Conservation (phyloP, 2,113 vertebrate genomes). For the Stegastes partitus region DNA sequence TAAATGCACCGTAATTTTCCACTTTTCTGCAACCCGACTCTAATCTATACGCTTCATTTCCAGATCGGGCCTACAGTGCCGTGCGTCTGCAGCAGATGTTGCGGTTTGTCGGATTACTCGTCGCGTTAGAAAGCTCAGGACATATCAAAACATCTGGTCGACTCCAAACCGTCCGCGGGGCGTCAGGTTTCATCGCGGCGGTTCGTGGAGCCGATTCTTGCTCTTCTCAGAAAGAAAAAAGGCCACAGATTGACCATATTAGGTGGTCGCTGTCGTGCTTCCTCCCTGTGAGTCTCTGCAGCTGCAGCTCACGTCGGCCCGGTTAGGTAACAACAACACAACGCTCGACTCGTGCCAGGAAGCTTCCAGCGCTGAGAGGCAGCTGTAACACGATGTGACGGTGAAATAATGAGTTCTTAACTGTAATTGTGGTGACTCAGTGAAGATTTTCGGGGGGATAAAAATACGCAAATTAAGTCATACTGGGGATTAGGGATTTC, state of each 20-base stretch:
- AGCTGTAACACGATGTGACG: background rate
- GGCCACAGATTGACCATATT: slow-evolving; percentile 63
- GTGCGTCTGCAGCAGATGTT: slow-evolving; percentile 7
- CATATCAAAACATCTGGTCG: slow-evolving; percentile 44
- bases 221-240: background rate
- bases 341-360: background rate
- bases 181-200: background rate
- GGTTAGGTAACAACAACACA: slow-evolving; percentile 47
- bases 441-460: background rate
- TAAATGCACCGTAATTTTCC: background rate
- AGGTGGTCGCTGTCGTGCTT: slow-evolving; percentile 51
- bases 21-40: background rate
- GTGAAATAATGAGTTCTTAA: background rate
- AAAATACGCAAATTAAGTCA: background rate
- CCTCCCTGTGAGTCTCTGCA: slow-evolving; percentile 54
- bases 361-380: slow-evolving; percentile 23
- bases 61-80: background rate
- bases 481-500: background rate
- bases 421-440: background rate
- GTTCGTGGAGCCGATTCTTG: background rate
- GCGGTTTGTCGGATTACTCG: slow-evolving; percentile 3
- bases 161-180: slow-evolving; percentile 9
- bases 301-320: slow-evolving; percentile 58
- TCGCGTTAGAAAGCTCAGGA: background rate
- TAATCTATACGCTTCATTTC: slow-evolving; percentile 10